Evolutionary conservation across 2,797 vertebrate genomes (phyloP), one percentile per base, ranked within the genome.

Genomic region (Euphonia xanthogaster): DNA sequence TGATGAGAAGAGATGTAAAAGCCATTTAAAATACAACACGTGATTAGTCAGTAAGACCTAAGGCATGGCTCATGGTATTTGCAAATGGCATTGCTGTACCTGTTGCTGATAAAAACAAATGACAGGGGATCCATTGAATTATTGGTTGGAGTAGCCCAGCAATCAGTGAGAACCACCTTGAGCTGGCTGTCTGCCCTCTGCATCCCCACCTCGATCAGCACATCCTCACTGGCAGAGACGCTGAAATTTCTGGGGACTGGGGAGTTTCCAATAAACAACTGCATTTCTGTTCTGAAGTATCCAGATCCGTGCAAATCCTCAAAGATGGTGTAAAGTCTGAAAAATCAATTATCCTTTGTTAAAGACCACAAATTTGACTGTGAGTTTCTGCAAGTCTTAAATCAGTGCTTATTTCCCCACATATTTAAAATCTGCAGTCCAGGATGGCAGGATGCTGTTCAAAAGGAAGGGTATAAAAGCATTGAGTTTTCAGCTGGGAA

Each of bases 121-220:
- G 92, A 96, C 72, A 70, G 16, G 0, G 71, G 27, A 87, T 98
- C 98, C 30, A 20, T 4, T 22, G 98, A 97, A 47, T 98, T 97
- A 19, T 70, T 97, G 58, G 97, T 98, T 7, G 98, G 98, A 2
- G 99, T 99, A 9, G 98, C 98, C 99, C 99, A 99, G 98, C 99
- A 99, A 86, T 98, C 98, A 18, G 97, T 98, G 88, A 99, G 98
- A 71, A 99, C 96, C 51, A 99, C 98, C 96, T 98, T 99, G 75
- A 99, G 98, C 53, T 98, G 97, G 45, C 97, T 97, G 11, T 98
- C 97, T 57, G 98, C 97, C 20, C 96, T 97, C 84, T 98, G 98
- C 61, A 99, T 98, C 73, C 97, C 97, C 95, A 99, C 98, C 78
- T 99, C 96, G 21, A 99, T 96, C 80, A 98, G 97, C 80, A 99